Conservation (phyloP, 1,140 invertebrate genomes). For the Lasioglossum albipes region DNA sequence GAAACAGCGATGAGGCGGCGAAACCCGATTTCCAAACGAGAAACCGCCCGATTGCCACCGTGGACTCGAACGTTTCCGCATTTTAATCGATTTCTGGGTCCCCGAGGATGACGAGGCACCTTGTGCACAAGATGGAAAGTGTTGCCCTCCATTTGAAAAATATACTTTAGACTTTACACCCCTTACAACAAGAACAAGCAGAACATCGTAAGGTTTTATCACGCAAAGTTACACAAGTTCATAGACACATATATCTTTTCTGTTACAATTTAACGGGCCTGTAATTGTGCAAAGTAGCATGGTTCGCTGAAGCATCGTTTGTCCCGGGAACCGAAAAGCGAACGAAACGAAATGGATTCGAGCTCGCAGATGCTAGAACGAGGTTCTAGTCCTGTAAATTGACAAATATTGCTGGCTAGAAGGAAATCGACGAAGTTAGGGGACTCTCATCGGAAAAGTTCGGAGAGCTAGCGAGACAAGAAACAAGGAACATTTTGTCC, state of each 20-base stretch:
- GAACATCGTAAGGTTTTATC: too few species aligned
- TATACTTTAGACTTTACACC: too few species aligned
- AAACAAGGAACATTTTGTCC: background rate
- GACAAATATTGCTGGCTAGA: background rate
- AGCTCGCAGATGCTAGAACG: background rate
- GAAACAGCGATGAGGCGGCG: too few species aligned
- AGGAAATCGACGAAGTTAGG: background rate
- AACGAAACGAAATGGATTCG: background rate
- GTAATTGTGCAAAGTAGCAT: too few species aligned
- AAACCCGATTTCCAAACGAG: background rate
- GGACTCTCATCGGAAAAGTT: background rate
- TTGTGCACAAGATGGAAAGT: too few species aligned
- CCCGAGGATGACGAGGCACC: background rate
- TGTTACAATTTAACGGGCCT: too few species aligned
- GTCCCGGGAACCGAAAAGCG: background rate
- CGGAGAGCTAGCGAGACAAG: too few species aligned
- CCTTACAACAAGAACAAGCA: too few species aligned
- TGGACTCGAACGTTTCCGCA: background rate
- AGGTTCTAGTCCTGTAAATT: background rate
- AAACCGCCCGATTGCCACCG: background rate
- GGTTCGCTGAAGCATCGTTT: too few species aligned
- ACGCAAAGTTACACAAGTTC: too few species aligned
- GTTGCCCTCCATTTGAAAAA: too few species aligned
- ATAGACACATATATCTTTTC: too few species aligned
- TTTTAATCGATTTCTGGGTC: background rate